Base-by-base conservation (phyloP, 1,140 invertebrate species). In the Pemphigus obesinymphae region DNA sequence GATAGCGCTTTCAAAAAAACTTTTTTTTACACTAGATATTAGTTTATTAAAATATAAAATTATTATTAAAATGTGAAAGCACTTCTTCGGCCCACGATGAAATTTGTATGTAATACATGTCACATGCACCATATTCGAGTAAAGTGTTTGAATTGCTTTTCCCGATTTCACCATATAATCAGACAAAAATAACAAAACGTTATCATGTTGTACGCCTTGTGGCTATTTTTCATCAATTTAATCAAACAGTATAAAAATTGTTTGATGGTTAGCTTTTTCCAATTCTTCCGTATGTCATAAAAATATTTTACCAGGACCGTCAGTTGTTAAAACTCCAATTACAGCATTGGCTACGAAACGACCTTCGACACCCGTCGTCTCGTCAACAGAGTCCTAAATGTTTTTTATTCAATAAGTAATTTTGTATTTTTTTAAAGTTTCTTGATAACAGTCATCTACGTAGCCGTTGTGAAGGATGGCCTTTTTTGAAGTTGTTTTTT, bases 361-460 rank as follows among this genome's bases (percentile, higher is more conserved):
- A 4, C 31, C 68, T 37, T 72, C 40, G 68, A 40, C 68, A 40
- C 40, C 68, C 3, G 37, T 43, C n/a, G 68, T 72, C 37, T 73
- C 7, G 2, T 73, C 70, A 43, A 73, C 45, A 73, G 40, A 73
- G n/a, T 45, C 70, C 70, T 23, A 73, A n/a, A 73, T 43, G n/a
- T 40, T 34, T 26, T 11, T 26, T 40, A 26, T 73, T 43, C 45
- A 15, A 34, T 26, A 43, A 17, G 13, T 43, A 17, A 40, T 73
- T 20, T 40, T 26, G 37, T 15, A n/a, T n/a, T n/a, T n/a, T n/a
- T n/a, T n/a, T n/a, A n/a, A n/a, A n/a, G n/a, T n/a, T n/a, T n/a
- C 43, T 43, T 43, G 5, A 40, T 72, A 72, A 72, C 29, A 37
- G 31, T 72, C 34, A 43, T 72, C 40, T 43, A 72, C 29, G 2